A percentile compares a stretch with the other conserved stretches of the same genome.
phyloP scores from a whole-genome alignment of 2,797 vertebrate genomes.

The Cebuella pygmaea region DNA sequence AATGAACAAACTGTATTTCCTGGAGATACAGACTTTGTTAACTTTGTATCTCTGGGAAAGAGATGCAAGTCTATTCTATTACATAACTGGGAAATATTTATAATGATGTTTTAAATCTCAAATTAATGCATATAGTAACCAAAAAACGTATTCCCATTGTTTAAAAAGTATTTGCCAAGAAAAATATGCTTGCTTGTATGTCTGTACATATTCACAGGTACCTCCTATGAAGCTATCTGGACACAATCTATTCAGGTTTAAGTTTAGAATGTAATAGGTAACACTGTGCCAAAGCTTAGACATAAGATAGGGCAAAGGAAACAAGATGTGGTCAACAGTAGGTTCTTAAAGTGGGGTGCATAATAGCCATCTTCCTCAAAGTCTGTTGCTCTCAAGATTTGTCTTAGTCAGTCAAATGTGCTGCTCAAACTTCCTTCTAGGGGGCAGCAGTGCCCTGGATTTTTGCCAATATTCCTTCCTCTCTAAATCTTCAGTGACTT shows the following conservation, averaged over 20 bases:
- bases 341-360: not conserved
- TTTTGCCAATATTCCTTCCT: conserved; percentile 46
- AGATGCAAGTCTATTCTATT: not conserved
- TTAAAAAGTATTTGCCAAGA: not conserved
- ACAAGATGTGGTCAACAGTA: not conserved
- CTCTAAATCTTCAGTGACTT: not conserved
- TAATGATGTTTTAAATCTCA: not conserved
- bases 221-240: not conserved
- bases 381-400: not conserved
- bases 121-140: not conserved
- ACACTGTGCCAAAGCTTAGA: not conserved
- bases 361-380: not conserved
- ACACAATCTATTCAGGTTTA: not conserved
- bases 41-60: not conserved
- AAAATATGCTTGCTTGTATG: not conserved
- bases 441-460: conserved; percentile 56
- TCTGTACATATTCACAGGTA: not conserved
- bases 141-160: not conserved
- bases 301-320: not conserved
- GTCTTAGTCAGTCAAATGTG: not conserved
- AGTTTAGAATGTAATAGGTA: not conserved
- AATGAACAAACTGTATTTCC: not conserved
- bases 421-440: conserved; percentile 53
- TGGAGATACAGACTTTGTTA: not conserved
- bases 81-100: not conserved